Evolutionary conservation across 2,888 invertebrate genomes (phyloP).

Genomic region (Mesorhabditis spiculigera): DNA sequence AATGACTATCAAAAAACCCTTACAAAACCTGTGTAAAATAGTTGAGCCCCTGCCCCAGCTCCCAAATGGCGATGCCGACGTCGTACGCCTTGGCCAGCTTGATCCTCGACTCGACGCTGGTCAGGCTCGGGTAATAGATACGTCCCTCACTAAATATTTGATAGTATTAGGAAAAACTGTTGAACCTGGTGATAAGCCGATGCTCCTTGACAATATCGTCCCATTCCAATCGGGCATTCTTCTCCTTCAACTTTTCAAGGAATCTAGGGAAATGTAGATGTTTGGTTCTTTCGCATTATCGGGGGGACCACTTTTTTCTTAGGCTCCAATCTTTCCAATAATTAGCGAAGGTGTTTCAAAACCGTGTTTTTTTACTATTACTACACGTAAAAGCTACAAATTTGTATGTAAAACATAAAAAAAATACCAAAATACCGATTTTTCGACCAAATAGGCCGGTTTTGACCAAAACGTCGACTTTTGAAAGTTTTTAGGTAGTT

Average conservation of each 20-base stretch:
- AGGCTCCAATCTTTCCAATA: too few species aligned
- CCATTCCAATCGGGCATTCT: constrained; percentile 30
- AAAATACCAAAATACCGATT: too few species aligned
- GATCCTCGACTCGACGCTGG: constrained; percentile 42
- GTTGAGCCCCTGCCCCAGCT: constrained; percentile 52
- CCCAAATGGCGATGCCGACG: constrained; percentile 53
- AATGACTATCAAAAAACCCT: not conserved
- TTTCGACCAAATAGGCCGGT: too few species aligned
- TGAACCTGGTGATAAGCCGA: constrained; percentile 21
- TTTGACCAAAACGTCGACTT: too few species aligned
- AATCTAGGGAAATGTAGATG: constrained; percentile 26
- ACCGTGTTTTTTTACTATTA: too few species aligned
- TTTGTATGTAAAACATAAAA: too few species aligned
- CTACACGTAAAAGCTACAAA: too few species aligned
- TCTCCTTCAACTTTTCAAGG: constrained; percentile 29
- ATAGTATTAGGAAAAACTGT: not conserved
- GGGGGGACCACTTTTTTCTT: too few species aligned
- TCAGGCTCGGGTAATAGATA: constrained; percentile 42
- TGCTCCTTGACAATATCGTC: constrained; percentile 42
- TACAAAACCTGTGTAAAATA: constrained; percentile 33
- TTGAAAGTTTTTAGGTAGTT: too few species aligned
- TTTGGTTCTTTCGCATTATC: too few species aligned
- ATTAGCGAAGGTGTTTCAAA: too few species aligned
- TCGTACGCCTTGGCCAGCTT: constrained; percentile 37
- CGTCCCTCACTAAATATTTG: constrained; percentile 10